Evolutionary conservation across 2,888 invertebrate species (phyloP).

Genomic region (Pandemis corylana): DNA sequence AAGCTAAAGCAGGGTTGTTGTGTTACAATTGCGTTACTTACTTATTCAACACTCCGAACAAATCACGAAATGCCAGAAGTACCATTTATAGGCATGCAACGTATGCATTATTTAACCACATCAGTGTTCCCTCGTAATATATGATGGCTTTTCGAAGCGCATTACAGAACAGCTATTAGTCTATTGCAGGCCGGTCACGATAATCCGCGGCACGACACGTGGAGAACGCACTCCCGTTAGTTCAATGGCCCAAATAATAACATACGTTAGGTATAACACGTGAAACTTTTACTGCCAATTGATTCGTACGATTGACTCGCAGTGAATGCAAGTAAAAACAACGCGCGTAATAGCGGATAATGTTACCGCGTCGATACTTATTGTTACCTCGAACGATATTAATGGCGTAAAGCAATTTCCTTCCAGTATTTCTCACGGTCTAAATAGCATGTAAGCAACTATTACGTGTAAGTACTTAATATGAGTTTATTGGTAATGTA

Average conservation of each 20-base stretch:
- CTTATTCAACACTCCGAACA: slow-evolving; percentile 20
- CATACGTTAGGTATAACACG: slow-evolving; percentile 53
- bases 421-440: slow-evolving; percentile 78
- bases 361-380: slow-evolving; percentile 59
- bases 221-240: slow-evolving; percentile 69
- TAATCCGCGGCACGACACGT: slow-evolving; percentile 50
- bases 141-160: slow-evolving; percentile 20
- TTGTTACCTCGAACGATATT: slow-evolving; percentile 73
- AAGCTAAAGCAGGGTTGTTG: slow-evolving; percentile 12
- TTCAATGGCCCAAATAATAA: slow-evolving; percentile 74
- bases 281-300: slow-evolving; percentile 67
- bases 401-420: slow-evolving; percentile 74
- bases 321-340: slow-evolving; percentile 59
- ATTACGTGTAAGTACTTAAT: slow-evolving; percentile 35
- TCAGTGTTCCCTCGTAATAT: slow-evolving; percentile 29
- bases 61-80: slow-evolving; percentile 36
- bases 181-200: slow-evolving; percentile 50
- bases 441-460: slow-evolving; percentile 49
- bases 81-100: slow-evolving; percentile 32
- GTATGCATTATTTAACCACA: slow-evolving; percentile 38
- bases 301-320: slow-evolving; percentile 62
- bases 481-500: slow-evolving; percentile 28
- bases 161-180: slow-evolving; percentile 29
- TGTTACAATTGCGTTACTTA: slow-evolving; percentile 8
- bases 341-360: slow-evolving; percentile 46